Base-by-base conservation (phyloP, 2,113 vertebrate species). In the Halcyon senegalensis region DNA sequence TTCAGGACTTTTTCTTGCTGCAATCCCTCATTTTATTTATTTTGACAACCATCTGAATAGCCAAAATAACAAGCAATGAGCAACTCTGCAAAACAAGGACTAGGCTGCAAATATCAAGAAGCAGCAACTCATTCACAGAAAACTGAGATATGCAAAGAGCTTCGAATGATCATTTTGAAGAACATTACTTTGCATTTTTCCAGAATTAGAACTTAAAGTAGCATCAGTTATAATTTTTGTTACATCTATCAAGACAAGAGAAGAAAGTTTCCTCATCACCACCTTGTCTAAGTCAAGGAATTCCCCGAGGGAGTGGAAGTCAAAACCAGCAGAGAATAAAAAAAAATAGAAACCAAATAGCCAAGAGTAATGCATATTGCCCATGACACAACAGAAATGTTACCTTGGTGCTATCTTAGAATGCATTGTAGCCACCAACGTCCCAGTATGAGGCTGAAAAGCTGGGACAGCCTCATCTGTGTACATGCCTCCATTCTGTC, bases 381-480 rank as follows among this genome's bases (percentile, higher is more conserved):
- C 48, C 48, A 50, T 3, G 48, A 50, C 1, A 30, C 37, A 35
- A 33, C 3, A 33, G 30, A 66, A 19, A 16, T 0, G 3, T 96
- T 97, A 99, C 99, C 99, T 98, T 66, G 96, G 96, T 3, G 94
- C 70, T 39, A 98, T 75, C 76, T 98, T 98, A 66, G 98, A 91
- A 55, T 98, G 98, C 87, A 97, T 90, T 8, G 98, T 98, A 28
- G 98, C 98, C 91, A 98, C 97, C 82, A 98, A 56, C 3, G 99
- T 99, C 66, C 99, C 99, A 0, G 98, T 99, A 96, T 99, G 99
- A 0, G 99, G 99, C 97, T 99, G 99, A 94, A 99, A 99, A 56
- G 99, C 99, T 10, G 99, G 98, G 58, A 99, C 98, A 10, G 98
- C 99, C 95, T 99, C 99, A 1, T 99, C 98, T 1, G 99, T 99